Base-by-base conservation (phyloP, 2,113 vertebrate species). In the Otis tarda region DNA sequence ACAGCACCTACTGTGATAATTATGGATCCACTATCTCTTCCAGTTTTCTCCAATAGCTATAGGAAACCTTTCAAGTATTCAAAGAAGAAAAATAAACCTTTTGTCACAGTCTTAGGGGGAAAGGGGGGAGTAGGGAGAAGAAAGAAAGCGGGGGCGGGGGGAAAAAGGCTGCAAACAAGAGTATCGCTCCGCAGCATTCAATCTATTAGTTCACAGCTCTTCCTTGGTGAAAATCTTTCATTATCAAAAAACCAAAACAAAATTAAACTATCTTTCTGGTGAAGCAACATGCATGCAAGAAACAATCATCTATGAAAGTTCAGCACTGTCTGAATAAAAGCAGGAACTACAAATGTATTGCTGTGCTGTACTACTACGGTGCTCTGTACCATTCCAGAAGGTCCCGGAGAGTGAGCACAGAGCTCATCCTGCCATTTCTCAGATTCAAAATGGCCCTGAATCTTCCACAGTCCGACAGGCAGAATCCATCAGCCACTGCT, bases 1-100 rank as follows among this genome's bases (percentile, higher is more conserved):
- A 90, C 87, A 95, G 28, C 83, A 89, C 94, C 94, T 89, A 92
- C 93, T 94, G 89, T 68, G 94, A 96, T 92, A 89, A 87, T 89
- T 91, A 84, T 35, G 61, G 69, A 94, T 93, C 89, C 33, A 7
- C 95, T 89, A 94, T 93, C 95, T 95, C 86, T 89, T 91, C 83
- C 41, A 82, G 88, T 96, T 97, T 96, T 96, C 95, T 94, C 93
- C 91, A 91, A 50, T 41, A 69, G 83, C 56, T 78, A 91, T 57
- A 93, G 82, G 79, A 95, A 87, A 74, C 63, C 79, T 93, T 97
- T 95, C 79, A 94, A 95, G 79, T 84, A 84, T 60, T 94, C 74
- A 84, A 92, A 92, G 74, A 86, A 80, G 79, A 88, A 83, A 87
- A 87, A 94, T 60, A 94, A 92, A 91, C 65, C 74, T 93, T 96